Evolutionary conservation across 2,113 vertebrate species (phyloP).

Genomic region (Diadophis punctatus): DNA sequence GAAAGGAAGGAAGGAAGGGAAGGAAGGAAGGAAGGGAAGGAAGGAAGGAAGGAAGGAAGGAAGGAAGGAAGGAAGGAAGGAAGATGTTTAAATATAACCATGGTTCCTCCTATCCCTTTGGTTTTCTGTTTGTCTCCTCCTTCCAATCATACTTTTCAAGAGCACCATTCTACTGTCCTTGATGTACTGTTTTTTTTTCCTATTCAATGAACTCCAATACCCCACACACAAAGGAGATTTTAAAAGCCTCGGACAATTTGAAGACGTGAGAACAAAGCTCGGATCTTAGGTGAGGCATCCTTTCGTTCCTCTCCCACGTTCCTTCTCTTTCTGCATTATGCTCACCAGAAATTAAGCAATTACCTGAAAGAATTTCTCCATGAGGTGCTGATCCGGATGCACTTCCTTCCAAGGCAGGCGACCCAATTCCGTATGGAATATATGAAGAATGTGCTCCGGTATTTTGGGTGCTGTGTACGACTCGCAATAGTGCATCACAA

Average conservation of each 20-base stretch:
- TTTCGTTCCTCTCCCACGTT: not conserved
- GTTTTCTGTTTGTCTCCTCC: not conserved
- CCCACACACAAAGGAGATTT: not conserved
- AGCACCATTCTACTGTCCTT: not conserved
- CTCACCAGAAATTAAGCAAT: conserved; percentile 10
- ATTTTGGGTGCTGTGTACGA: conserved; percentile 87
- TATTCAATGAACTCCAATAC: not conserved
- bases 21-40: not conserved
- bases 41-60: not conserved
- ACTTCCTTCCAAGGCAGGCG: conserved; percentile 86
- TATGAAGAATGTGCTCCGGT: conserved; percentile 90
- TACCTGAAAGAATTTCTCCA: conserved; percentile 96
- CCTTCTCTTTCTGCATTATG: not conserved
- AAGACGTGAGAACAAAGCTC: not conserved
- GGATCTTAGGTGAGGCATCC: not conserved
- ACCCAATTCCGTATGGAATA: conserved; percentile 82
- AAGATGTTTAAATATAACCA: not conserved
- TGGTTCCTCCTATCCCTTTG: not conserved
- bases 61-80: too few species aligned
- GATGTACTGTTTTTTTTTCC: not conserved
- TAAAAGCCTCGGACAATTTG: not conserved
- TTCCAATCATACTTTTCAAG: not conserved
- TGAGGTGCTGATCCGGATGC: conserved; percentile 86
- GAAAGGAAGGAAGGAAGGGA: too few species aligned
- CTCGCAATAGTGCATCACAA: conserved; percentile 88